phyloP scores from a whole-genome alignment of 2,888 invertebrate species.

The Papilio protenor region DNA sequence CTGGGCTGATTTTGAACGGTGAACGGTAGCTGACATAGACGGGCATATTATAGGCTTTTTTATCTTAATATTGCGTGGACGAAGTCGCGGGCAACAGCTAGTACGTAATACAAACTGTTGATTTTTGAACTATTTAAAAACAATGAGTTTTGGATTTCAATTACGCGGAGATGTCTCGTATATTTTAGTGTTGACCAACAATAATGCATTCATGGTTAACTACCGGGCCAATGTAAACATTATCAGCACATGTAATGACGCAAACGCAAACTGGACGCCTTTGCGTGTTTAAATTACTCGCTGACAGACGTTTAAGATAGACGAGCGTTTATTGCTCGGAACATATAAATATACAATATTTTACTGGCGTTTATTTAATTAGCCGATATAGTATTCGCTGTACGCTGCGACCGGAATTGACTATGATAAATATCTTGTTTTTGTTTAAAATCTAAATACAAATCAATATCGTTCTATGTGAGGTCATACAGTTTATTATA shows the following conservation, averaged over 20 bases:
- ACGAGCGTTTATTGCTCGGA: conserved; percentile 6
- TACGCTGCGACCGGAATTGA: neutral
- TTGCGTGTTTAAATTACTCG: conserved; percentile 22
- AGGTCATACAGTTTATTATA: too few relatives aligned
- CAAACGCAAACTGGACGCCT: conserved; percentile 20
- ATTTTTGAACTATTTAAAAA: neutral
- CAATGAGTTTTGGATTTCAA: too few relatives aligned
- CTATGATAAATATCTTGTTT: neutral
- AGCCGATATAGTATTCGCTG: neutral
- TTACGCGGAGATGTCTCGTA: conserved; percentile 28
- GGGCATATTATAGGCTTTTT: too few relatives aligned
- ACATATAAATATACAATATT: conserved; percentile 29
- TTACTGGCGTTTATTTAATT: conserved; percentile 18
- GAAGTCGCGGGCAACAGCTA: too few relatives aligned
- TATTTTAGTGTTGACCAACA: conserved; percentile 44
- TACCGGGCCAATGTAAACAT: conserved; percentile 42
- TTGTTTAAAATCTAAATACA: too few relatives aligned
- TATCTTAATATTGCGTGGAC: too few relatives aligned
- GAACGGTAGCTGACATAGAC: too few relatives aligned
- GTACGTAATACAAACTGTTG: neutral
- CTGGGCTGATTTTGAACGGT: too few relatives aligned
- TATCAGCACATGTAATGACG: conserved; percentile 30
- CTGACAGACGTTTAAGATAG: conserved; percentile 15
- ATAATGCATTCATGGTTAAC: conserved; percentile 44
- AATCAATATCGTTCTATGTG: too few relatives aligned